These are phyloP conservation scores for Leptinotarsa peninsularis DNA, from an alignment of 2,888 invertebrate species.

Conservation along the genomic window DNA sequence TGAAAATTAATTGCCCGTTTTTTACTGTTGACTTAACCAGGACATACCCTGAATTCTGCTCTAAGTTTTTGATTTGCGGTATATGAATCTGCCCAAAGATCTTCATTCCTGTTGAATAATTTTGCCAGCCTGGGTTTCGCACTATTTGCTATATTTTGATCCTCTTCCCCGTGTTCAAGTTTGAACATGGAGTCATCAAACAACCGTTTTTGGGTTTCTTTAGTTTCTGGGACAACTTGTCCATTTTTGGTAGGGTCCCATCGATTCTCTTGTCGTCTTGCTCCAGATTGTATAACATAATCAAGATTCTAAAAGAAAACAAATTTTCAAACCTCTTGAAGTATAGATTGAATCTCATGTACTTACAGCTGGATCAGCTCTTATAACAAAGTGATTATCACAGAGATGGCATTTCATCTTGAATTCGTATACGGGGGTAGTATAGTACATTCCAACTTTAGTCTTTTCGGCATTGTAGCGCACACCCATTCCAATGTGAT, in stretches of 20 bases:
- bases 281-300: slow-evolving; percentile 95
- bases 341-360: neutral
- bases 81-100: slow-evolving; percentile 92
- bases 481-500: slow-evolving; percentile 99
- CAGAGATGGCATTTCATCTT: slow-evolving; percentile 99
- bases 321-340: neutral
- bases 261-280: slow-evolving; percentile 94
- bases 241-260: slow-evolving; percentile 98
- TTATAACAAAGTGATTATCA: slow-evolving; percentile 96
- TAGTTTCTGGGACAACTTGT: slow-evolving; percentile 92
- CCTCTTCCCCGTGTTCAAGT: slow-evolving; percentile 91
- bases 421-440: slow-evolving; percentile 97
- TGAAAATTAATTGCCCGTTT: too few relatives aligned
- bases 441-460: slow-evolving; percentile 97
- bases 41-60: slow-evolving; percentile 84
- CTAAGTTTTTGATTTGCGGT: slow-evolving; percentile 88
- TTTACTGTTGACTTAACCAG: neutral
- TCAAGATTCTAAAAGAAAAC: slow-evolving; percentile 86
- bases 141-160: slow-evolving; percentile 77
- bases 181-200: slow-evolving; percentile 99
- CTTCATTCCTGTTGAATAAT: slow-evolving; percentile 83
- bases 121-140: slow-evolving; percentile 80
- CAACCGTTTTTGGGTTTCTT: slow-evolving; percentile 87
- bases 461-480: slow-evolving; percentile 95
- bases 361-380: slow-evolving; percentile 95